Conservation (phyloP, 2,888 invertebrate genomes). For the Odontocolon sp. region DNA sequence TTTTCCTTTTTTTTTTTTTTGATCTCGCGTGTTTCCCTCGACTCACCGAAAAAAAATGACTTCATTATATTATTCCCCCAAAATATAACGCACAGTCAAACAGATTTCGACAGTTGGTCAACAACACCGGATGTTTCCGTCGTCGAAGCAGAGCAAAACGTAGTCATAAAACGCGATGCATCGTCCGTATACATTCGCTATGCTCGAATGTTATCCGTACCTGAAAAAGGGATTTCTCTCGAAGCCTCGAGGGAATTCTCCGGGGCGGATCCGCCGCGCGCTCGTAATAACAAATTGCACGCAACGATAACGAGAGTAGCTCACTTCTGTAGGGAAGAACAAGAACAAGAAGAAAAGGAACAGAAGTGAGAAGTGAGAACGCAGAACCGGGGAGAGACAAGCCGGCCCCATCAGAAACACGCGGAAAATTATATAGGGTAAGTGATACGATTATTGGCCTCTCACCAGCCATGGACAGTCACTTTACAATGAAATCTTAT, state of each 20-base stretch:
- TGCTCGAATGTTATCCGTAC: too few relatives aligned
- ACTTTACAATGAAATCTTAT: too few relatives aligned
- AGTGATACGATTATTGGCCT: too few relatives aligned
- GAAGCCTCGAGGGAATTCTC: too few relatives aligned
- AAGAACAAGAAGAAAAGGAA: neutral
- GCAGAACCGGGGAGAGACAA: neutral
- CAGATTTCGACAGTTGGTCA: constrained; percentile 8
- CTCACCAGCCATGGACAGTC: too few relatives aligned
- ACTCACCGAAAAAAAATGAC: constrained; percentile 39
- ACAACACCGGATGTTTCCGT: neutral
- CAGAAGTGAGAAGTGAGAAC: neutral
- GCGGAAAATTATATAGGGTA: too few relatives aligned
- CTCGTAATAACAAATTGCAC: constrained; percentile 72
- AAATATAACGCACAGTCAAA: neutral
- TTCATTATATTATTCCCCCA: constrained; percentile 48
- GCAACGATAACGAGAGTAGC: constrained; percentile 64
- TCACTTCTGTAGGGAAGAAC: neutral
- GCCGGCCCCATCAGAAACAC: constrained; percentile 11
- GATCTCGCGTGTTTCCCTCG: neutral
- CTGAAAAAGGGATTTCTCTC: too few relatives aligned
- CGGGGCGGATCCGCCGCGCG: constrained; percentile 57
- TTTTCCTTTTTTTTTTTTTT: too few relatives aligned
- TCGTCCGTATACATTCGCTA: too few relatives aligned
- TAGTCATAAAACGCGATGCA: too few relatives aligned
- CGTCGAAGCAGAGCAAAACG: neutral